These are phyloP conservation scores for Benthosema pterotum DNA, from an alignment of 2,797 vertebrate genomes.

Conservation along the genomic window DNA sequence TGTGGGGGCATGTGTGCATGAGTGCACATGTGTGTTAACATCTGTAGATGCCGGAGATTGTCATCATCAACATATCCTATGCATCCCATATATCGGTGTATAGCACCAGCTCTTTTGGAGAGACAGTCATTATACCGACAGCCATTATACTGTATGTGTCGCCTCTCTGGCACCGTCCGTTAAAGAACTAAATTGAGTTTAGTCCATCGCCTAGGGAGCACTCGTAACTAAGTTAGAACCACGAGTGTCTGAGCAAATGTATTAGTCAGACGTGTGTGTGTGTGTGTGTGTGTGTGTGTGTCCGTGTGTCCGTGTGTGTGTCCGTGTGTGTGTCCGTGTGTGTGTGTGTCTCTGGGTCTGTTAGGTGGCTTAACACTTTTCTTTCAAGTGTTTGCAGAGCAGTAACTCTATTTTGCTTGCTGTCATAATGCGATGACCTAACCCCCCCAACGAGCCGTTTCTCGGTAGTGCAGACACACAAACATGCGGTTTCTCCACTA, in stretches of 20 bases:
- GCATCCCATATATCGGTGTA: too few species aligned
- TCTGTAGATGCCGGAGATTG: constrained; percentile 20
- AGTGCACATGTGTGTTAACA: background rate
- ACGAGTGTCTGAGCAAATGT: constrained; percentile 7
- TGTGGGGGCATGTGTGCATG: constrained; percentile 22
- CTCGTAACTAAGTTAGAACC: background rate
- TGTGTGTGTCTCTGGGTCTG: constrained; percentile 18
- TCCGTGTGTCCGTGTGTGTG: constrained; percentile 13
- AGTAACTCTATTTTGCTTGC: constrained; percentile 34
- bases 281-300: constrained; percentile 15
- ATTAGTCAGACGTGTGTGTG: background rate
- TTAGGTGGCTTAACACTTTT: constrained; percentile 23
- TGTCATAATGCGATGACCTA: constrained; percentile 21
- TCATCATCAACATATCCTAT: background rate
- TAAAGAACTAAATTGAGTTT: too few species aligned
- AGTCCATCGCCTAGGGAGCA: too few species aligned
- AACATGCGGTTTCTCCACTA: constrained; percentile 10
- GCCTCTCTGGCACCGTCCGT: too few species aligned
- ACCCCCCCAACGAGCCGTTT: constrained; percentile 14
- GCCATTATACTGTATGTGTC: too few species aligned
- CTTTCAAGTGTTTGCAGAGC: constrained; percentile 31
- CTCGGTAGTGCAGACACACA: constrained; percentile 5
- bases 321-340: constrained; percentile 19
- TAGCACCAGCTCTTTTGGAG: too few species aligned
- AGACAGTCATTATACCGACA: too few species aligned